These are phyloP conservation scores for Coecobrya sp. DNA, from an alignment of 2,888 invertebrate genomes.

Conservation along the genomic window DNA sequence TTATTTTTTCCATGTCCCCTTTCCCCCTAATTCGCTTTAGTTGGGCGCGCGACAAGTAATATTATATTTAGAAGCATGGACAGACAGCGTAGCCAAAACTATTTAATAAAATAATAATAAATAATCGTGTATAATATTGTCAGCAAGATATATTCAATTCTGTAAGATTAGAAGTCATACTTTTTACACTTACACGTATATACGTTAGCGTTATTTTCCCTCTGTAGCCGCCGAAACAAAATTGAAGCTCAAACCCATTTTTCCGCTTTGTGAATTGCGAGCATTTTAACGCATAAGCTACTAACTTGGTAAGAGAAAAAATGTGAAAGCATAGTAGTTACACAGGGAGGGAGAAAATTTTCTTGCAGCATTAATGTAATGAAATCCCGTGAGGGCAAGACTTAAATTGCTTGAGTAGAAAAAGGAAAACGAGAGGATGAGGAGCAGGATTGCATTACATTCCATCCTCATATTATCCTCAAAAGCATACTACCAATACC, in stretches of 20 bases:
- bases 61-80: neutral
- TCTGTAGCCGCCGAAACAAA: conserved; percentile 4
- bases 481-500: conserved; percentile 54
- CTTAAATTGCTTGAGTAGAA: conserved; percentile 76
- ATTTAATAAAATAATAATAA: conserved; percentile 25
- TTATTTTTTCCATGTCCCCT: neutral
- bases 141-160: conserved; percentile 55
- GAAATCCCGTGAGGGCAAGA: conserved; percentile 81
- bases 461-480: conserved; percentile 7
- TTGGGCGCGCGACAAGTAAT: neutral
- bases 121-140: conserved; percentile 36
- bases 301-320: neutral
- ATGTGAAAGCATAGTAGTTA: neutral
- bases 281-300: conserved; percentile 4
- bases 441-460: conserved; percentile 79
- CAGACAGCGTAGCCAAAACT: neutral
- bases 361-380: conserved; percentile 81
- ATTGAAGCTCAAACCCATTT: neutral
- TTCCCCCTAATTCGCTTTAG: neutral
- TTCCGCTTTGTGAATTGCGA: neutral
- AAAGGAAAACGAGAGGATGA: conserved; percentile 3
- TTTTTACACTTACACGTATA: neutral
- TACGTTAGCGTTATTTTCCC: neutral
- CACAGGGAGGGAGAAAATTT: conserved; percentile 43
- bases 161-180: neutral